These are phyloP conservation scores for Holothuria glaberrima DNA, from an alignment of 35 echinoderm and acorn worm species.

Conservation along the genomic window DNA sequence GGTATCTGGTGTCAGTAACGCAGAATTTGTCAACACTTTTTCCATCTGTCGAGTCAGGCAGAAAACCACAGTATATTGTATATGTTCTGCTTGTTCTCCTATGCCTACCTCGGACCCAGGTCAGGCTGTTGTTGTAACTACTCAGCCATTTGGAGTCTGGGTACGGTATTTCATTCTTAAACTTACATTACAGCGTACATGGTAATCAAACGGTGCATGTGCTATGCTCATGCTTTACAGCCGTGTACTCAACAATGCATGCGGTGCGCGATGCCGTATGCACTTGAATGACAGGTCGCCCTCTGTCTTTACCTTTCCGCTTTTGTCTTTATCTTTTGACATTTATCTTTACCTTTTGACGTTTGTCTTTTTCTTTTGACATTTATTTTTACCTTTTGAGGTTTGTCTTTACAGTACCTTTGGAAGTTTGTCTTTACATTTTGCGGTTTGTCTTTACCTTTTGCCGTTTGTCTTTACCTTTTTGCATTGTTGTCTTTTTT, in stretches of 20 bases:
- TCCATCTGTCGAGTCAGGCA: neutral
- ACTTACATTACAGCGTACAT: no score
- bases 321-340: no score
- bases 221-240: neutral
- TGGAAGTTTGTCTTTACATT: neutral
- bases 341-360: no score
- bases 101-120: neutral
- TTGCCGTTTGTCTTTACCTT: no score
- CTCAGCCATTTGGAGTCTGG: constrained; percentile 1
- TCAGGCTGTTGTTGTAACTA: neutral
- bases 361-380: no score
- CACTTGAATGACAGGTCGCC: no score
- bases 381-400: neutral
- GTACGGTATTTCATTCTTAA: no score
- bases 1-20: neutral
- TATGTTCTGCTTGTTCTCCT: constrained; percentile 1
- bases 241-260: neutral
- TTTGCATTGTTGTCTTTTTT: no score
- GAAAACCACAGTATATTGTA: neutral
- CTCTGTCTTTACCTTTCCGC: no score
- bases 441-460: no score
- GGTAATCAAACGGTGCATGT: no score
- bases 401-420: neutral
- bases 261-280: no score
- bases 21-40: neutral